Base-by-base conservation (phyloP, 2,113 vertebrate species). In the Nothobranchius kuhntae region DNA sequence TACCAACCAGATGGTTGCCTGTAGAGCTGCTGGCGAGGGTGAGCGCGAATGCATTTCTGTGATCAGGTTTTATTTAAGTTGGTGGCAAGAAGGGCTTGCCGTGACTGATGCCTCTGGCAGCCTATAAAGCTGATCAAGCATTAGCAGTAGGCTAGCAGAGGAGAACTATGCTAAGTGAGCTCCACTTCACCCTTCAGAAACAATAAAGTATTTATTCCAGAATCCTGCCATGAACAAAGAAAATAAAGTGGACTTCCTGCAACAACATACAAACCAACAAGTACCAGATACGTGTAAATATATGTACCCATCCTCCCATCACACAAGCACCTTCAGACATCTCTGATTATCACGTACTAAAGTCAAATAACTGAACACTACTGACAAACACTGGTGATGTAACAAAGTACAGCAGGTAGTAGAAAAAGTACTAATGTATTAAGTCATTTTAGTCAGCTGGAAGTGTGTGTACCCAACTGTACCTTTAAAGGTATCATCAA, bases 11-110 rank as follows among this genome's bases (percentile, higher is more conserved):
- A 77, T 53, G 14, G 61, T 55, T 56, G 56, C 77, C 72, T 57
- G 56, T 13, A 11, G 81, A 77, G 71, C 21, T 9, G 7, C 46
- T 10, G 53, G 8, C 61, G 38, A 48, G 9, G 71, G 61, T 53
- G 68, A 66, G 61, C 54, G 71, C 0, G 56, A 83, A 80, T 83
- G 62, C 70, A 50, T 82, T 80, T 74, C 56, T 24, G 36, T 74
- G 52, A 86, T 83, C 75, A 65, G 57, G n/a, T 66, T 73, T 77
- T 74, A 86, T 85, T 83, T 46, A 55, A 61, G 66, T 64, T 61
- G 9, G 48, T 12, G 35, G 15, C 17, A 13, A 65, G 61, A 73
- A 21, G 61, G 45, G 36, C 26, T 9, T 42, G 35, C 30, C 69
- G 61, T 78, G 82, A 73, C 65, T 53, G 26, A 21, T 30, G 58